These are phyloP conservation scores for Matsumurasca onukii DNA, from an alignment of 1,140 invertebrate genomes.

Conservation along the genomic window DNA sequence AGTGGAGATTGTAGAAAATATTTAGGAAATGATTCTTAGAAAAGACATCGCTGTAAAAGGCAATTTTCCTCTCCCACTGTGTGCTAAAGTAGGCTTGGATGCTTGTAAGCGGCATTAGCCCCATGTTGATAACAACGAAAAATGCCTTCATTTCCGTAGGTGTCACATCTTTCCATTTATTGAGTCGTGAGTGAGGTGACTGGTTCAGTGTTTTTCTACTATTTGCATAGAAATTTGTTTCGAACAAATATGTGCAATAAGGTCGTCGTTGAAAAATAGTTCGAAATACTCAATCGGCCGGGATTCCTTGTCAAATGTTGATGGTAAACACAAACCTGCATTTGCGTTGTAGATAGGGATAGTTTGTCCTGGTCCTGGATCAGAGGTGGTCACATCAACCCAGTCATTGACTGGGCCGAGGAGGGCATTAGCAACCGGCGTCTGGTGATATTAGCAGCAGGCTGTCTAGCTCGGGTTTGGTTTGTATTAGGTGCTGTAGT, in stretches of 20 bases:
- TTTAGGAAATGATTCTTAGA: neutral
- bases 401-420: neutral
- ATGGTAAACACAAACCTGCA: neutral
- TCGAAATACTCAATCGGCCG: slow-evolving; percentile 2
- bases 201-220: neutral
- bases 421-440: too few relatives aligned
- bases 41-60: slow-evolving; percentile 8
- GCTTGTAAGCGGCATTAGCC: neutral
- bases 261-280: slow-evolving; percentile 8
- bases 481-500: too few relatives aligned
- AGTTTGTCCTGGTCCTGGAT: neutral
- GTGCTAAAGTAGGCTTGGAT: slow-evolving; percentile 7
- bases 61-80: neutral
- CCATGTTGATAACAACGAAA: slow-evolving; percentile 18
- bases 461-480: too few relatives aligned
- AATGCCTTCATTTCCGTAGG: neutral
- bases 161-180: neutral
- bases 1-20: slow-evolving; percentile 16
- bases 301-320: neutral
- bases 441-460: too few relatives aligned
- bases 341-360: slow-evolving; percentile 10
- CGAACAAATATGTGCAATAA: slow-evolving; percentile 1
- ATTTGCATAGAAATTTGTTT: slow-evolving; percentile 11
- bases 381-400: neutral
- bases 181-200: neutral